Conservation (phyloP, 2,888 invertebrate species). For the Rhogogaster chlorosoma region DNA sequence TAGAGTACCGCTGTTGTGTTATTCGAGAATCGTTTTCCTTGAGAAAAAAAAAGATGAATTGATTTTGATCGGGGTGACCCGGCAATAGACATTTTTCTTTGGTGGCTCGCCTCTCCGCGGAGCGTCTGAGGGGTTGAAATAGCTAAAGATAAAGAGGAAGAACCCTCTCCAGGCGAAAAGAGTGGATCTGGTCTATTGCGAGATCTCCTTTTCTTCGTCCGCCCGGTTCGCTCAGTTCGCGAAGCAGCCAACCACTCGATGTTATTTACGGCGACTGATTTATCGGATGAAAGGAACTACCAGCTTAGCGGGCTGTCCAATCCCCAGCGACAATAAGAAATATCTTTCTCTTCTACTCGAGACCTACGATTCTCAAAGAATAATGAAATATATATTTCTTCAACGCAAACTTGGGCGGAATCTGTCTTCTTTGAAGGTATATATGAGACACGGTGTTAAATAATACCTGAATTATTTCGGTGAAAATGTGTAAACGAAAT, state of each 20-base stretch:
- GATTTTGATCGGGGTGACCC: slow-evolving; percentile 47
- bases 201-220: slow-evolving; percentile 73
- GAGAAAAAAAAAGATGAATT: slow-evolving; percentile 23
- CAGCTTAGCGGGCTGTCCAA: slow-evolving; percentile 68
- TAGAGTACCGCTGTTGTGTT: neutral
- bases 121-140: slow-evolving; percentile 39
- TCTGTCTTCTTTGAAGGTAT: neutral
- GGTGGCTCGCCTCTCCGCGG: neutral
- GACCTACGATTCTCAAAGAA: neutral
- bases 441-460: neutral
- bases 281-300: slow-evolving; percentile 73
- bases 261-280: slow-evolving; percentile 76
- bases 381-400: slow-evolving; percentile 20
- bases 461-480: slow-evolving; percentile 6
- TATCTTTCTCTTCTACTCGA: slow-evolving; percentile 61
- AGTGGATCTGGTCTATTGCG: slow-evolving; percentile 68
- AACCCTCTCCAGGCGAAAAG: slow-evolving; percentile 57
- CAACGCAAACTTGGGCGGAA: neutral
- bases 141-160: slow-evolving; percentile 40
- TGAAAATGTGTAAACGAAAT: neutral
- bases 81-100: slow-evolving; percentile 43
- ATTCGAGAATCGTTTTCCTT: neutral
- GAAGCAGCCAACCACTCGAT: slow-evolving; percentile 69
- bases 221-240: slow-evolving; percentile 61
- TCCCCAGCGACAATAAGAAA: slow-evolving; percentile 69